Evolutionary conservation across 30 jellyfish, hydroid and myxozoan species (phyloP), one percentile per base, ranked within the genome.

Genomic region (Haliclystus octoradiatus): DNA sequence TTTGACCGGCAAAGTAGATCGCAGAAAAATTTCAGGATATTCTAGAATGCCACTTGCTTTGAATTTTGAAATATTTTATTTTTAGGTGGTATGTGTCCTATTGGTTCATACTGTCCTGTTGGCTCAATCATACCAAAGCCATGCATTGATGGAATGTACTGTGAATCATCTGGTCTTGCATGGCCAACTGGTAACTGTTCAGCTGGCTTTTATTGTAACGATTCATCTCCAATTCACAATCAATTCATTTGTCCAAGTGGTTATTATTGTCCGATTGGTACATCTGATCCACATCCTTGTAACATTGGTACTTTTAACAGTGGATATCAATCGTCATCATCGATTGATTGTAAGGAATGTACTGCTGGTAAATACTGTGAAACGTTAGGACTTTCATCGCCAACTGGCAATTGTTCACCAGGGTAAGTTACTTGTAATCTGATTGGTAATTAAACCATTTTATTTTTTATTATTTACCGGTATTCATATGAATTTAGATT

Each of bases 131-230:
- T 64, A 69, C 97, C 97, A 9, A 46, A 31, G 24, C 49, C 68
- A 23, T 88, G 97, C 67, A 70, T 69, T 7, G 89, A 88, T 32
- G 97, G 97, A 23, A 71, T n/a, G 84, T 88, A 60, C 68, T 88
- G 97, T 50, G 72, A 78, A 0, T 88, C 77, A 28, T 88, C 94
- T 24, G 97, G 97, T 1, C 76, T 88, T 19, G 62, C 92, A 0
- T 25, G 33, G 30, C 97, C 97, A 2, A 29, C 83, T 34, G 94
- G 88, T 28, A 88, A 88, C 65, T 88, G 97, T 47, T 30, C 82
- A 1, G 94, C 94, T 50, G 97, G 97, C 22, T 88, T 62, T 65
- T 88, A 69, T 79, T 88, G 97, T 76, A 65, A 67, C 51, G 84
- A 50, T 49, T 50, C 78, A 33, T 83, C 97, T 1, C 76, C 92